Evolutionary conservation across 1,140 invertebrate species (phyloP).

Genomic region (Conopomorpha cramerella): DNA sequence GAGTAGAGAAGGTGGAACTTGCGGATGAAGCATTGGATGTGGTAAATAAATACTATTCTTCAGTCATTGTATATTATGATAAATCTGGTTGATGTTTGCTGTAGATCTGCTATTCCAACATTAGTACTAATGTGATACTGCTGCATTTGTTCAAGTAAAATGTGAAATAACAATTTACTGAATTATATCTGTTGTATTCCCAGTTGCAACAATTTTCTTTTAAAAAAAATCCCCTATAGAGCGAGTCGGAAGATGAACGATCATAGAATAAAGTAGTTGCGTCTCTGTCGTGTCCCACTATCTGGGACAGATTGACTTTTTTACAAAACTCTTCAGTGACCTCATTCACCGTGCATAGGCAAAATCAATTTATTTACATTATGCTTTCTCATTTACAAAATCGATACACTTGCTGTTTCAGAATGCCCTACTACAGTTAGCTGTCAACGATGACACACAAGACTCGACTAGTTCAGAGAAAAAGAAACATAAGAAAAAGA

Average conservation of each 20-base stretch:
- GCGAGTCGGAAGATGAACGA: no score
- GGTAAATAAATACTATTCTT: constrained; percentile 17
- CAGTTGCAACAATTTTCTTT: no score
- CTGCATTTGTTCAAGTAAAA: background rate
- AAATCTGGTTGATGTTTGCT: background rate
- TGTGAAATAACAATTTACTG: no score
- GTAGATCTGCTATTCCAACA: background rate
- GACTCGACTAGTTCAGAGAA: constrained; percentile 14
- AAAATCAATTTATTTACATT: background rate
- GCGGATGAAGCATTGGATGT: constrained; percentile 20
- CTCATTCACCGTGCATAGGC: background rate
- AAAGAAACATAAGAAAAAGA: constrained; percentile 41
- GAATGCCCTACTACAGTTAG: constrained; percentile 33
- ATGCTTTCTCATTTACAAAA: background rate
- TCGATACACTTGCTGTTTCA: constrained; percentile 18
- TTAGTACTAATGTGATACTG: background rate
- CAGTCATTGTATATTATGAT: background rate
- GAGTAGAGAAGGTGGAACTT: constrained; percentile 31
- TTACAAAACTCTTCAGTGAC: background rate
- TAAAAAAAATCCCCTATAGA: no score
- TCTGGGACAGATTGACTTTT: background rate
- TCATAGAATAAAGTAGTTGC: no score
- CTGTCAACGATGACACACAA: constrained; percentile 17
- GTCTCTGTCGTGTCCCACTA: no score
- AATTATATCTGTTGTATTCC: background rate